Conservation (phyloP, 2,113 vertebrate genomes). For the Lontra canadensis region DNA sequence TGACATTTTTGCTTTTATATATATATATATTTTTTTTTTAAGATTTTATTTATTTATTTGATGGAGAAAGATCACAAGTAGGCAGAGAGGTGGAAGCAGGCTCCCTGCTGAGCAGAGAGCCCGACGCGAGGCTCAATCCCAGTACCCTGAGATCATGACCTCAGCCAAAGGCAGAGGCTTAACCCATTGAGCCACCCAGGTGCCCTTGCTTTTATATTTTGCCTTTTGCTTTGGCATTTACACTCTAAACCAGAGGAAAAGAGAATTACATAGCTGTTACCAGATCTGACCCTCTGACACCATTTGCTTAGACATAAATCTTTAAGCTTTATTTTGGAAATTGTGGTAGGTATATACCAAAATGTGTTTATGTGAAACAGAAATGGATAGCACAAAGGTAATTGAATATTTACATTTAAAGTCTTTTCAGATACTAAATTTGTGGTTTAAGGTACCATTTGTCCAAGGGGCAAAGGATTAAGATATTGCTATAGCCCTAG, state of each 20-base stretch:
- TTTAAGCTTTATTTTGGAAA: slow-evolving; percentile 19
- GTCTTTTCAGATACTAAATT: not conserved
- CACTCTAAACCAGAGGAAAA: slow-evolving; percentile 3
- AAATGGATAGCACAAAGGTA: not conserved
- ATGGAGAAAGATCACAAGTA: too few relatives aligned
- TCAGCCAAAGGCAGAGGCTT: too few relatives aligned
- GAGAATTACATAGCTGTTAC: not conserved
- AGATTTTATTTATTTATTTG: too few relatives aligned
- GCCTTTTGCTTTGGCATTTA: not conserved
- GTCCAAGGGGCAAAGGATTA: not conserved
- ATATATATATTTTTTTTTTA: too few relatives aligned
- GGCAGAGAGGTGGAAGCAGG: too few relatives aligned
- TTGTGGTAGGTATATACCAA: not conserved
- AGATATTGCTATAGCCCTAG: not conserved
- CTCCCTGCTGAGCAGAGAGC: too few relatives aligned
- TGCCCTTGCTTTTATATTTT: slow-evolving; percentile 7
- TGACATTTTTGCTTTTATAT: not conserved
- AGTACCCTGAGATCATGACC: too few relatives aligned
- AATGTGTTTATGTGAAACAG: slow-evolving; percentile 9
- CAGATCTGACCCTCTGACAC: not conserved
- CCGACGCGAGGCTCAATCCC: too few relatives aligned
- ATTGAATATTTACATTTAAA: slow-evolving; percentile 1
- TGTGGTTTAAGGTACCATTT: not conserved
- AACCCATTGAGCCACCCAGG: too few relatives aligned
- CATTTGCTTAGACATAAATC: slow-evolving; percentile 7